Evolutionary conservation across 2,888 invertebrate species (phyloP), one percentile per base, ranked within the genome.

Genomic region (Lasiommata megera): DNA sequence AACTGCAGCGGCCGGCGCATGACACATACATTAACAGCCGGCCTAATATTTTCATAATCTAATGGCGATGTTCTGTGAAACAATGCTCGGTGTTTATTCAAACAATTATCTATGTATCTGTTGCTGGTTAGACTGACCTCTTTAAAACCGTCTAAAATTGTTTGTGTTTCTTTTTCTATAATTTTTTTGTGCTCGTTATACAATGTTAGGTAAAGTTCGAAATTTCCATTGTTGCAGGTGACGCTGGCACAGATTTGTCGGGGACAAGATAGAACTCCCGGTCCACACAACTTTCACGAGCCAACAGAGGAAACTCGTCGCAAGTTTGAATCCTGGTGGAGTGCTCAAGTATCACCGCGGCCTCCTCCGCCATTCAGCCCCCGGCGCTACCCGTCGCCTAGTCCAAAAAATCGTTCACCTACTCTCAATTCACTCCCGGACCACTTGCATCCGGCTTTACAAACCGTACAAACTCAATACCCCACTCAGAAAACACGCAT

Each of bases 291-390:
- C 67, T 91, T 92, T 47, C 93, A 93, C 44, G 96, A 96, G 68
- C 93, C 95, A 7, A 93, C 95, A 0, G 97, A 97, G 67, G 98
- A 98, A 52, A 93, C 95, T 73, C 94, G 96, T 23, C 92, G 96
- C 60, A 96, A 96, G 79, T 98, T 98, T 82, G 97, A 98, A 76
- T 95, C 96, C 57, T 98, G 98, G 98, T 96, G 96, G 94, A 93
- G 93, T 41, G 92, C 94, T 56, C 96, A 96, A 74, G 92, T 95
- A 50, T 93, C 94, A 11, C 93, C 94, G 0, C 87, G 93, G 34
- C 91, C 91, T 0, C 91, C 91, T 0, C 87, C 90, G 0, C 85
- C 89, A 2, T 91, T 89, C 64, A 91, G 91, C 66, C 90, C 91
- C 5, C 79, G 91, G 1, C 86, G 91, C 43, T 91, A 91, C 47